Evolutionary conservation across 1,140 invertebrate species (phyloP).

Genomic region (Papilio machaon): DNA sequence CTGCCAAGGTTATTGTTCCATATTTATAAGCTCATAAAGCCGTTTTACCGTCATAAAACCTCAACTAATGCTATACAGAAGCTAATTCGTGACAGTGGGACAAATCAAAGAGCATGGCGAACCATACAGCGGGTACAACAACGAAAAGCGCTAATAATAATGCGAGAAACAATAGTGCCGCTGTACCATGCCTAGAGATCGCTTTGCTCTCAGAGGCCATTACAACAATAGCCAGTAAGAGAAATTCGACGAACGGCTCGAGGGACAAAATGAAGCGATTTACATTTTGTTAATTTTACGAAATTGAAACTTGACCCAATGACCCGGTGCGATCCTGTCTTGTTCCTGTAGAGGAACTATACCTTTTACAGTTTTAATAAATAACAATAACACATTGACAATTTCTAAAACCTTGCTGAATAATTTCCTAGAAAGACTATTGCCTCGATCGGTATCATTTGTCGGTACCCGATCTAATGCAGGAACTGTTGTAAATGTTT

Average conservation of each 20-base stretch:
- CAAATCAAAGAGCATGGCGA: neutral
- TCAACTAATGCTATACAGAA: neutral
- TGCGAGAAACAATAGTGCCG: constrained; percentile 4
- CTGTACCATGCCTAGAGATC: neutral
- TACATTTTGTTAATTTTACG: neutral
- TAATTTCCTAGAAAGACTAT: too few species aligned
- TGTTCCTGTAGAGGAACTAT: too few species aligned
- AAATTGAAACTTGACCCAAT: neutral
- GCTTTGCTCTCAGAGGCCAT: neutral
- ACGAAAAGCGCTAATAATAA: neutral
- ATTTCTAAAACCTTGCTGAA: too few species aligned
- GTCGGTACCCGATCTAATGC: too few species aligned
- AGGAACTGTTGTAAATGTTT: neutral
- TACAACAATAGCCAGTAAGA: constrained; percentile 29
- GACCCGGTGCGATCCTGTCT: neutral
- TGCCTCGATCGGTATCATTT: too few species aligned
- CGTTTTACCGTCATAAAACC: neutral
- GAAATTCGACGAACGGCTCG: neutral
- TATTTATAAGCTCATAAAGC: neutral
- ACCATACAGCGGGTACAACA: neutral
- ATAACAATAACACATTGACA: too few species aligned
- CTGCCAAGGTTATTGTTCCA: too few species aligned
- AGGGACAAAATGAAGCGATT: constrained; percentile 4
- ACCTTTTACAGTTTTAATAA: too few species aligned
- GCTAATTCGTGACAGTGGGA: neutral